Conservation (phyloP, 2,113 vertebrate species). For the Montifringilla adamsi region DNA sequence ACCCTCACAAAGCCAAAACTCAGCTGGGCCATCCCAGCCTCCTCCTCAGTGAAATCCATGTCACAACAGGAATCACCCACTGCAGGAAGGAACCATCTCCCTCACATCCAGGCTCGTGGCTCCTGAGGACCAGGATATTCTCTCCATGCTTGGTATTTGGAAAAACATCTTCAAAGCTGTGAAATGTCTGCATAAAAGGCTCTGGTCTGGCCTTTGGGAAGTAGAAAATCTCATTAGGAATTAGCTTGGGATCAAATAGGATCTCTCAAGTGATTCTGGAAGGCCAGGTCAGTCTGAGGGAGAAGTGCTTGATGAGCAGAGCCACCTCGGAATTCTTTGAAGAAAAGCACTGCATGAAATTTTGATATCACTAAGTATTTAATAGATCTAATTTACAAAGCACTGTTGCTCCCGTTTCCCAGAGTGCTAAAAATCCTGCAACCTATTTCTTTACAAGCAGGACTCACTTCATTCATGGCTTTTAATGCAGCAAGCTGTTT, state of each 20-base stretch:
- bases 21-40: background rate
- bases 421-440: conserved; percentile 21
- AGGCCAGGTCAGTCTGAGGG: background rate
- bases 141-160: background rate
- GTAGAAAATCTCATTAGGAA: conserved; percentile 21
- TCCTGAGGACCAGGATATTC: background rate
- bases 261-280: background rate
- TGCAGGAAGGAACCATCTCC: background rate
- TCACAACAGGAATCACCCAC: background rate
- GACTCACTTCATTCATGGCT: background rate
- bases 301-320: background rate
- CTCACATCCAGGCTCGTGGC: background rate
- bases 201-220: background rate
- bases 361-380: conserved; percentile 46
- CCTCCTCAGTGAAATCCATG: background rate
- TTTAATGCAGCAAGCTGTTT: conserved; percentile 31
- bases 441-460: background rate
- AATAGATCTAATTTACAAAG: conserved; percentile 51
- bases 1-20: background rate
- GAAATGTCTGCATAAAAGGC: background rate
- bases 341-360: background rate
- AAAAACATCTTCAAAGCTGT: background rate
- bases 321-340: background rate
- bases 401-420: conserved; percentile 20
- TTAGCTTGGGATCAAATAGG: conserved; percentile 12